These are phyloP conservation scores for Sciurus niger DNA, from an alignment of 2,113 vertebrate species.

Conservation along the genomic window DNA sequence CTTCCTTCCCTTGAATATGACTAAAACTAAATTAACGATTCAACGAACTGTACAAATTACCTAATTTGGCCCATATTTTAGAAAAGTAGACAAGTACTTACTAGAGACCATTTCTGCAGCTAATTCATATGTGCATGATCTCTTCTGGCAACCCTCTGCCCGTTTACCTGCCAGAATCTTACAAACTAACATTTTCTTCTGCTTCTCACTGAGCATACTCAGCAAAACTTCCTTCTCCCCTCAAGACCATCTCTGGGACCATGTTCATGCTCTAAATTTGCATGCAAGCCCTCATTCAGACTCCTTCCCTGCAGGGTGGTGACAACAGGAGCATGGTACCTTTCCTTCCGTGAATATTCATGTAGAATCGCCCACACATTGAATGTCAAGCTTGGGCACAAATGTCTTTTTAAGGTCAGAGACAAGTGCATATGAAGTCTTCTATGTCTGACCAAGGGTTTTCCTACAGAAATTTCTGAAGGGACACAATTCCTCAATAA, in stretches of 20 bases:
- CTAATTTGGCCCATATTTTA: neutral
- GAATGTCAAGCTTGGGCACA: neutral
- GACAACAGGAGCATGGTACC: neutral
- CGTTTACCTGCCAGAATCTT: neutral
- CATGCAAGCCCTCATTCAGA: neutral
- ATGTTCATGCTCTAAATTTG: neutral
- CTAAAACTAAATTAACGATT: neutral
- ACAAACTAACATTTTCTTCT: neutral
- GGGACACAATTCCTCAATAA: neutral
- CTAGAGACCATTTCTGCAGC: neutral
- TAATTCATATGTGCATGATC: neutral
- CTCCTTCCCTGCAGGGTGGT: neutral
- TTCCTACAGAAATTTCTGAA: neutral
- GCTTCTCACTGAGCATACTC: neutral
- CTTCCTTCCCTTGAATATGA: neutral
- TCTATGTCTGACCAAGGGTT: neutral
- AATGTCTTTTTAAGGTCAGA: neutral
- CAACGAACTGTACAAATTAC: neutral
- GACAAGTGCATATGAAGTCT: neutral
- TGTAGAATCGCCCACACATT: neutral
- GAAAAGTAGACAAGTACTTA: neutral
- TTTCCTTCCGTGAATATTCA: neutral
- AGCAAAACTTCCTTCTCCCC: neutral
- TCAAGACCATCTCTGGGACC: neutral
- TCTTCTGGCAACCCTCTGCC: neutral